Percentiles rank a stretch among this genome's conserved stretches.
phyloP scores from a whole-genome alignment of 2,888 invertebrate genomes.

The Tridacna gigas region DNA sequence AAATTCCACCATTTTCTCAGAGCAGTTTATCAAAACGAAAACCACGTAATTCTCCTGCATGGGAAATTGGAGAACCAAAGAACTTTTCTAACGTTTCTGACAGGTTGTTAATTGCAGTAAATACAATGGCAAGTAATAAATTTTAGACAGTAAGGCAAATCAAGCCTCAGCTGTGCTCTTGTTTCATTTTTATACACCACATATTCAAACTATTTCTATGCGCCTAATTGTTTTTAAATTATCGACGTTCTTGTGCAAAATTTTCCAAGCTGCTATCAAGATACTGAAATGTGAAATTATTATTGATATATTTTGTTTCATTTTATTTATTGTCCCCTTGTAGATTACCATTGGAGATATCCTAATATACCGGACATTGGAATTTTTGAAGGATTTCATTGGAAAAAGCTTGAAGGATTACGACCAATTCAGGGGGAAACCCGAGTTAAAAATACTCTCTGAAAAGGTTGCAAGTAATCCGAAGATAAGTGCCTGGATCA shows the following conservation, averaged over 20 bases:
- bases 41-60: too few species aligned
- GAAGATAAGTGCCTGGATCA: conserved; percentile 2
- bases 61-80: too few species aligned
- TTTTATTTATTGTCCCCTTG: not conserved
- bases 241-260: not conserved
- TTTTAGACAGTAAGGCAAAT: too few species aligned
- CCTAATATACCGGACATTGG: not conserved
- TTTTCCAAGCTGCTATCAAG: not conserved
- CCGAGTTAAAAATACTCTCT: not conserved
- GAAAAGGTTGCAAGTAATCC: not conserved
- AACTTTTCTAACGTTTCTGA: too few species aligned
- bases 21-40: too few species aligned
- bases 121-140: too few species aligned
- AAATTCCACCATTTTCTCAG: too few species aligned
- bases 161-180: too few species aligned
- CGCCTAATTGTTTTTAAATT: not conserved
- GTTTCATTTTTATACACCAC: too few species aligned
- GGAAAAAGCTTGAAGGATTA: not conserved
- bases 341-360: not conserved
- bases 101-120: too few species aligned
- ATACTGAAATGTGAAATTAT: not conserved
- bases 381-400: not conserved
- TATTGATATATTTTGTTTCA: not conserved
- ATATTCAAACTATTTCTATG: not conserved
- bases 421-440: not conserved